phyloP scores from a whole-genome alignment of 2,113 vertebrate species.

The Phaethon lepturus region DNA sequence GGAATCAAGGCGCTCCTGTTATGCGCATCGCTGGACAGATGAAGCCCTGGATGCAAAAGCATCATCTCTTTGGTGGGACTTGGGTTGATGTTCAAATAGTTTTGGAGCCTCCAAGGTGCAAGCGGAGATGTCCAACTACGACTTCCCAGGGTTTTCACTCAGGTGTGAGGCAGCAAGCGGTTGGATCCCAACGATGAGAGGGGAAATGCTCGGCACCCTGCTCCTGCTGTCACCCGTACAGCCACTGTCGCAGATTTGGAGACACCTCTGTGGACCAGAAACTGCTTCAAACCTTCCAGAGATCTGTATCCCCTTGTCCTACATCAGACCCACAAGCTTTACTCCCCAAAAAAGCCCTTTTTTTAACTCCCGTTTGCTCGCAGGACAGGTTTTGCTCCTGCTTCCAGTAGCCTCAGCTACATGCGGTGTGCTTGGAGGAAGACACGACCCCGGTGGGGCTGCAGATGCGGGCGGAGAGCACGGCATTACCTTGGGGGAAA shows the following conservation, averaged over 20 bases:
- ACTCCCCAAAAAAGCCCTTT: fast-evolving
- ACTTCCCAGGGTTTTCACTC: neutral
- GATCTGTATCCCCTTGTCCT: neutral
- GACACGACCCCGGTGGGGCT: neutral
- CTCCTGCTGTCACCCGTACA: fast-evolving
- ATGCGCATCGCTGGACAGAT: fast-evolving
- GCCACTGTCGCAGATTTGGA: fast-evolving
- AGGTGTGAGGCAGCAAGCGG: fast-evolving
- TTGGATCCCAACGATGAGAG: neutral
- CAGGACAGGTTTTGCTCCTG: neutral
- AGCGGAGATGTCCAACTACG: neutral
- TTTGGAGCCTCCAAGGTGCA: neutral
- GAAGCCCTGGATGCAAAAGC: neutral
- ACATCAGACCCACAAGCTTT: neutral
- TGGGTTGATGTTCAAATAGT: neutral
- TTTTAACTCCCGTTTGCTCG: fast-evolving
- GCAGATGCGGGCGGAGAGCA: neutral
- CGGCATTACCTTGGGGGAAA: fast-evolving
- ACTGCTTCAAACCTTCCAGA: neutral
- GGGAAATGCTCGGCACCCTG: neutral
- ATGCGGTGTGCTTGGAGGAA: fast-evolving
- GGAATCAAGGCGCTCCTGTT: neutral
- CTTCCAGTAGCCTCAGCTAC: neutral
- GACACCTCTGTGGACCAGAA: neutral
- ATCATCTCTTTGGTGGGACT: neutral